A percentile compares a stretch with the other conserved stretches of the same genome.
Evolutionary conservation across 2,888 invertebrate genomes (phyloP).

Genomic region (Kuschelorhynchus macadamiae): DNA sequence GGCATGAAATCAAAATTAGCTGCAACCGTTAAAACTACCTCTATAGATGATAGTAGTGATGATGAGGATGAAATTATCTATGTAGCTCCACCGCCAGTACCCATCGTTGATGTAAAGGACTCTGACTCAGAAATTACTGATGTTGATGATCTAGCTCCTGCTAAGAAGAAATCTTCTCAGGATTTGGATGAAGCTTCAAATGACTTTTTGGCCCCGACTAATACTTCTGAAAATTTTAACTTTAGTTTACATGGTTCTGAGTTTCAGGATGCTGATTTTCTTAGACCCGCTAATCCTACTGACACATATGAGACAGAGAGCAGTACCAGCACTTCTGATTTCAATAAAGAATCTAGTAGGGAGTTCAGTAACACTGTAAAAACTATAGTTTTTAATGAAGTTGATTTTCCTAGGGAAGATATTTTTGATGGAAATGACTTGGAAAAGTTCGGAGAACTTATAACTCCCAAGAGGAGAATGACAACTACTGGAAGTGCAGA

Average conservation of each 20-base stretch:
- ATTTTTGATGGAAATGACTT: slow-evolving; percentile 61
- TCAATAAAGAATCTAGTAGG: slow-evolving; percentile 51
- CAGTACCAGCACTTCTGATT: slow-evolving; percentile 58
- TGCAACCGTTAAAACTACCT: slow-evolving; percentile 7
- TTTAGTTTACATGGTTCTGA: slow-evolving; percentile 62
- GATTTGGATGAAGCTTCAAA: slow-evolving; percentile 52
- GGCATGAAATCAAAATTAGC: no score
- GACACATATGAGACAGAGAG: slow-evolving; percentile 63
- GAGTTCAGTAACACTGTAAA: slow-evolving; percentile 56
- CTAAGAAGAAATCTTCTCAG: background rate
- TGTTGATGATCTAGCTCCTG: background rate
- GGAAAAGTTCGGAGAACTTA: slow-evolving; percentile 62
- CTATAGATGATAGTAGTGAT: slow-evolving; percentile 40
- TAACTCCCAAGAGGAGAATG: slow-evolving; percentile 54
- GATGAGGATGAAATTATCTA: slow-evolving; percentile 60
- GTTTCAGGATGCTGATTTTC: slow-evolving; percentile 57
- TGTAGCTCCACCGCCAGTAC: slow-evolving; percentile 59
- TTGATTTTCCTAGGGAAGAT: slow-evolving; percentile 62
- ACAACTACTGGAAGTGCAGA: background rate
- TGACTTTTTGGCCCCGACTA: slow-evolving; percentile 60
- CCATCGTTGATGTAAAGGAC: slow-evolving; percentile 58
- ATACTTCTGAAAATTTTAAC: slow-evolving; percentile 57
- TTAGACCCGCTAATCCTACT: slow-evolving; percentile 53
- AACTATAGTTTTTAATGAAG: slow-evolving; percentile 61
- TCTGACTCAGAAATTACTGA: slow-evolving; percentile 39